Evolutionary conservation across 1,140 invertebrate genomes (phyloP).

Genomic region (Cotesia chilonis): DNA sequence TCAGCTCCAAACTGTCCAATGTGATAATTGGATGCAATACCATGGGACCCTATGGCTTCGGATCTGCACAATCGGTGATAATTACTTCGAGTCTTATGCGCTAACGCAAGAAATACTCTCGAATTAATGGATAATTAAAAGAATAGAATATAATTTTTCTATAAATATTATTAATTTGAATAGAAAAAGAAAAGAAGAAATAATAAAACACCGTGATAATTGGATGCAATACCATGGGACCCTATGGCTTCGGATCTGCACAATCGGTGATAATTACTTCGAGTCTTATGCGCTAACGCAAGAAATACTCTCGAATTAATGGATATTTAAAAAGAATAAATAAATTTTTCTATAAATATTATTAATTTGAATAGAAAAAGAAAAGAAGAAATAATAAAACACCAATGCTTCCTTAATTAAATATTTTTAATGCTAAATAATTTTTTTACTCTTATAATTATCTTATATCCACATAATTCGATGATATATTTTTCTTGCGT

Average conservation of each 20-base stretch:
- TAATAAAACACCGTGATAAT: slow-evolving; percentile 26
- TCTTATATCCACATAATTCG: neutral
- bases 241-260: slow-evolving; percentile 20
- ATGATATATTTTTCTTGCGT: neutral
- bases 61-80: slow-evolving; percentile 25
- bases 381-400: neutral
- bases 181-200: neutral
- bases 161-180: neutral
- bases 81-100: slow-evolving; percentile 10
- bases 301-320: neutral
- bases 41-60: slow-evolving; percentile 17
- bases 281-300: slow-evolving; percentile 16
- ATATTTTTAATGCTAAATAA: neutral
- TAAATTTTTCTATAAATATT: neutral
- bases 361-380: neutral
- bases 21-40: slow-evolving; percentile 18
- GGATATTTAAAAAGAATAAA: neutral
- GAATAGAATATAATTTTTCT: neutral
- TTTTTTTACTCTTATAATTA: neutral
- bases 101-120: neutral
- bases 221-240: slow-evolving; percentile 20
- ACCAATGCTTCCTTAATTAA: slow-evolving; percentile 23
- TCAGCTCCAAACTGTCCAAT: neutral
- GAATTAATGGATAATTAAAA: slow-evolving; percentile 2
- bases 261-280: slow-evolving; percentile 15